phyloP scores from a whole-genome alignment of 2,113 vertebrate species.

The Anolis sagrei region DNA sequence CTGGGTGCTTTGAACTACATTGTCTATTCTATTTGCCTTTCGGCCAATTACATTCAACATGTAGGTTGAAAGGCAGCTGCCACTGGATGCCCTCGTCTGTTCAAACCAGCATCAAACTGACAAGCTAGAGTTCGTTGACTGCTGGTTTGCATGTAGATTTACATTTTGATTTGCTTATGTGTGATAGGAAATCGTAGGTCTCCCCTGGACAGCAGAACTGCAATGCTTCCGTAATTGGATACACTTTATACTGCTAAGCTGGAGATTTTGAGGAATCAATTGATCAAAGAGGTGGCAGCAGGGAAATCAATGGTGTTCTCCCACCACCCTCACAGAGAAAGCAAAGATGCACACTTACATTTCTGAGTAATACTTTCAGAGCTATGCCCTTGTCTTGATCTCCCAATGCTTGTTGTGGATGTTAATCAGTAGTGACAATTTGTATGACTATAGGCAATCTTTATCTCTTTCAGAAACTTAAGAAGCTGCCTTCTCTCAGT shows the following conservation, averaged over 20 bases:
- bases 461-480: slow-evolving; percentile 73
- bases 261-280: slow-evolving; percentile 77
- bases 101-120: background rate
- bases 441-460: slow-evolving; percentile 81
- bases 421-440: slow-evolving; percentile 84
- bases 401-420: slow-evolving; percentile 71
- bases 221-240: slow-evolving; percentile 60
- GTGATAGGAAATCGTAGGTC: slow-evolving; percentile 25
- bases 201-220: slow-evolving; percentile 30
- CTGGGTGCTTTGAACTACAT: slow-evolving; percentile 20
- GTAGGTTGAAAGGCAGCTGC: background rate
- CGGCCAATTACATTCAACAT: background rate
- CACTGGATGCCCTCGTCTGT: slow-evolving; percentile 26
- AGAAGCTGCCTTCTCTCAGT: background rate
- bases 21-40: background rate
- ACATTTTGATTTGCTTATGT: background rate
- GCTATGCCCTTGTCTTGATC: slow-evolving; percentile 69
- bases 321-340: slow-evolving; percentile 66
- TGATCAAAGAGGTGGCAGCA: slow-evolving; percentile 53
- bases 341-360: slow-evolving; percentile 77
- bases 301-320: slow-evolving; percentile 76
- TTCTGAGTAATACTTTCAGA: slow-evolving; percentile 56
- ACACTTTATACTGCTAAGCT: slow-evolving; percentile 66
- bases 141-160: slow-evolving; percentile 18
- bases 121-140: background rate